Base-by-base conservation (phyloP, 1,140 invertebrate genomes). In the Periplaneta americana region DNA sequence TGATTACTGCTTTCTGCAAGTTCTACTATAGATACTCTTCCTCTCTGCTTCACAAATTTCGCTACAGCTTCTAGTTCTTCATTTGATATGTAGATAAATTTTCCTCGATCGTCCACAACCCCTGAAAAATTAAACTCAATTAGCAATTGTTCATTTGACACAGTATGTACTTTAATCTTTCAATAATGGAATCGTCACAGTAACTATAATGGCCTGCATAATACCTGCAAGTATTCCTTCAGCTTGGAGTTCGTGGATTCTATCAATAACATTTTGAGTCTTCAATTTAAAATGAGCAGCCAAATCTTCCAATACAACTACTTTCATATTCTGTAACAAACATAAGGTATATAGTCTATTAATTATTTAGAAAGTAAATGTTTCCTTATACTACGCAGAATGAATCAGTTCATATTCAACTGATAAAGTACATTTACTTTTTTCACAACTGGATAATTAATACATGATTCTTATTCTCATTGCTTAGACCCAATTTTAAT, bases 91-190 rank as follows among this genome's bases (percentile, higher is more conserved):
- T 98, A 99, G 85, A 99, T 99, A 87, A 99, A 99, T 89, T 99
- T 99, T 34, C 99, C 99, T 84, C 98, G 91, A 87, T 99, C 99
- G 87, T 99, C 99, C 85, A 99, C 97, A 6, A 99, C 98, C 18
- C 99, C 99, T 85, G 88, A 33, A 84, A 80, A 32, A 74, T 39
- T 76, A 82, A 79, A 75, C n/a, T n/a, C n/a, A n/a, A n/a, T n/a
- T n/a, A n/a, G n/a, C n/a, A n/a, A n/a, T n/a, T n/a, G n/a, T n/a
- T n/a, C n/a, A n/a, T n/a, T n/a, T n/a, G n/a, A n/a, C n/a, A n/a
- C n/a, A n/a, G n/a, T n/a, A n/a, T n/a, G n/a, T n/a, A n/a, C n/a
- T n/a, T n/a, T n/a, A n/a, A n/a, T n/a, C n/a, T n/a, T n/a, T n/a
- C n/a, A n/a, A n/a, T n/a, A n/a, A n/a, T n/a, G n/a, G n/a, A n/a